Base-by-base conservation (phyloP, 1,140 invertebrate genomes). In the Caenorhabditis latens region DNA sequence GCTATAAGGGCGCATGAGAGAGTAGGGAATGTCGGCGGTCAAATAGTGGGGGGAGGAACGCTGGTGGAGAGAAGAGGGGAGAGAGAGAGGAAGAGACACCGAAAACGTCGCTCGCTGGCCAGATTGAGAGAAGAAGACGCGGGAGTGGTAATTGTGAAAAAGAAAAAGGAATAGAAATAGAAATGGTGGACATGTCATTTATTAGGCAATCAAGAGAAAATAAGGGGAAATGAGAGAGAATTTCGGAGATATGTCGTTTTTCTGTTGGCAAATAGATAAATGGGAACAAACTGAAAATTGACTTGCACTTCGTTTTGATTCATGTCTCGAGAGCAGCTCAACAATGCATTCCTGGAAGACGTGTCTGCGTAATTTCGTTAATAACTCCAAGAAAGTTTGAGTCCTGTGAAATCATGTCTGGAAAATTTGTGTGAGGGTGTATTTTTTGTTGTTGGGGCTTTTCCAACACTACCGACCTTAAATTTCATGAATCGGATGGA, bases 261-360 rank as follows among this genome's bases (percentile, higher is more conserved):
- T 61, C 58, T 61, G 58, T 16, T 16, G 2, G n/a, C 58, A 61
- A 9, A 21, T 21, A n/a, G 2, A 61, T 8, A n/a, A n/a, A 13
- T 21, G 32, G 32, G 32, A 32, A 32, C 2, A 61, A 61, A 19
- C 16, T 24, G 14, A 65, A 65, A 42, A 65, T 40, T 13, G 63
- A 65, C 63, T 40, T 65, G 24, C 24, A 65, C 40, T 40, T 42
- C 32, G 5, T 61, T 61, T 40, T 65, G 24, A 40, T 65, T 65
- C 63, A 14, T 19, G 63, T 9, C 32, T 65, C 24, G 13, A 32
- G 19, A 65, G 43, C 0, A n/a, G 67, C 67, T 67, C 8, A n/a
- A 71, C 67, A 71, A 71, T 71, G 24, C 42, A 42, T n/a, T 71
- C 43, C 43, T n/a, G n/a, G 67, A n/a, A 71, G 19, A 71, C 24